phyloP scores from a whole-genome alignment of 2,797 vertebrate genomes.

The Balearica regulorum region DNA sequence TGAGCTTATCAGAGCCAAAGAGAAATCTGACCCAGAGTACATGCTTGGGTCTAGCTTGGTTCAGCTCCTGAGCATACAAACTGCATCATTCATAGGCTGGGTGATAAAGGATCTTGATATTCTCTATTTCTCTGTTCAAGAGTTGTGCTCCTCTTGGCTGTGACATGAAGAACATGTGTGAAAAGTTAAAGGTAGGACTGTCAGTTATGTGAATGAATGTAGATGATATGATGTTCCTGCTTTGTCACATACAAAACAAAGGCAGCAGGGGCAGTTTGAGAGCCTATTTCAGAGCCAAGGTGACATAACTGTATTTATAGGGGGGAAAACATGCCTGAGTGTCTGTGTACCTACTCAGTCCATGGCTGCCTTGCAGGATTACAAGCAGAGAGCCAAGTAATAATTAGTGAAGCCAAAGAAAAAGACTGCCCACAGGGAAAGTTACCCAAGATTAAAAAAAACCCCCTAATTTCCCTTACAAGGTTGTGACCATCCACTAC shows the following conservation, averaged over 20 bases:
- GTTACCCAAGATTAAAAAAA: not conserved
- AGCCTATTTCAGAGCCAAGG: not conserved
- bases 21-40: not conserved
- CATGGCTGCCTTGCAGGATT: not conserved
- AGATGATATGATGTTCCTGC: not conserved
- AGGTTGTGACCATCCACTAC: not conserved
- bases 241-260: not conserved
- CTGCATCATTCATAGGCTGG: not conserved
- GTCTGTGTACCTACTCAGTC: not conserved
- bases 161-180: not conserved
- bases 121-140: not conserved
- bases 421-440: not conserved
- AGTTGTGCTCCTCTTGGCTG: not conserved
- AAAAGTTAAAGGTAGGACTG: not conserved
- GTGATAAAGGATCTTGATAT: not conserved
- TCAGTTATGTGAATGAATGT: not conserved
- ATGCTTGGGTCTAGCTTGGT: not conserved
- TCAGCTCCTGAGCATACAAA: not conserved
- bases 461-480: fast-evolving
- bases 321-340: not conserved
- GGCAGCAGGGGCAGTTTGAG: not conserved
- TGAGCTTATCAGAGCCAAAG: constrained; percentile 6
- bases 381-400: not conserved
- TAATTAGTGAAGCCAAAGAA: not conserved
- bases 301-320: not conserved